phyloP scores from a whole-genome alignment of 2,113 vertebrate species.

The Taurulus bubalis region DNA sequence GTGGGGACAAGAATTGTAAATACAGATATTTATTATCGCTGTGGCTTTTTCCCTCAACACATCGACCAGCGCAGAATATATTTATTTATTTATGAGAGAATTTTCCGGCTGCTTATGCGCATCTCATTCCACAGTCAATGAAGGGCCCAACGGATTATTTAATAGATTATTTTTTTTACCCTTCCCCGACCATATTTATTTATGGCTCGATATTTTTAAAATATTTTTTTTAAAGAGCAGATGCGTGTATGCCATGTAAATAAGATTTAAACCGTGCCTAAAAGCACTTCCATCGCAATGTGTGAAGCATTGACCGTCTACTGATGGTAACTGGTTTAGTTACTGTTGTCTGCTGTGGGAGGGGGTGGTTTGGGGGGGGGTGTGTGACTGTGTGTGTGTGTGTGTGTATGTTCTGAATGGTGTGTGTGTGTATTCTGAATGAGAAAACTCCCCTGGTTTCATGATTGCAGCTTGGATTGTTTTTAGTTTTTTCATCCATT shows the following conservation, averaged over 20 bases:
- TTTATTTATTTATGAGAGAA: constrained; percentile 96
- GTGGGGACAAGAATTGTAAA: constrained; percentile 73
- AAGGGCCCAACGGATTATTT: constrained; percentile 82
- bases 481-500: constrained; percentile 51
- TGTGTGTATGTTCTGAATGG: not conserved
- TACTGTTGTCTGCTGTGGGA: constrained; percentile 68
- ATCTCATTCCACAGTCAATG: constrained; percentile 85
- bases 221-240: constrained; percentile 60
- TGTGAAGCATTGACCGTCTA: constrained; percentile 80
- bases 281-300: constrained; percentile 82
- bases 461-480: constrained; percentile 77
- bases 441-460: constrained; percentile 69
- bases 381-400: constrained; percentile 26
- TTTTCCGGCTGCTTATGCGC: constrained; percentile 78
- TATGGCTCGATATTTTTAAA: constrained; percentile 70
- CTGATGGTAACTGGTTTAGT: constrained; percentile 74
- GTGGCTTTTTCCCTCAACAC: constrained; percentile 50
- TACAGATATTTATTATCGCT: constrained; percentile 80
- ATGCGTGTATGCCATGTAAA: constrained; percentile 70
- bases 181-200: constrained; percentile 67
- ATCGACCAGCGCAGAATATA: constrained; percentile 79
- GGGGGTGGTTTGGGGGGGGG: constrained; percentile 48
- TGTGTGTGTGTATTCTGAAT: constrained; percentile 39
- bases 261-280: constrained; percentile 78
- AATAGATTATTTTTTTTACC: constrained; percentile 46